Evolutionary conservation across 53 echinoderm and acorn worm genomes (phyloP).

Genomic region (Echinarachnius parma): DNA sequence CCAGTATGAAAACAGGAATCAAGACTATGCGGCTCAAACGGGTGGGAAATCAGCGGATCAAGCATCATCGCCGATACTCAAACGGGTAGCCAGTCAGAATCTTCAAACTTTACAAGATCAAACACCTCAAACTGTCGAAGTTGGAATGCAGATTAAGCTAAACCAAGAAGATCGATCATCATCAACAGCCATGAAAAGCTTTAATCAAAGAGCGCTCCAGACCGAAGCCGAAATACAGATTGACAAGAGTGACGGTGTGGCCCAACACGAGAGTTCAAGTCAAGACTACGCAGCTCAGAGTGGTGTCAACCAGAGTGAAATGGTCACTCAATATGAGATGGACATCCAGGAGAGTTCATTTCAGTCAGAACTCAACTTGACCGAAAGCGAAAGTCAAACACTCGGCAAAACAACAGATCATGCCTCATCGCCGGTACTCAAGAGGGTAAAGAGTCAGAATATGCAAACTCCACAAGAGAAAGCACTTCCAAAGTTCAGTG

Average conservation of each 20-base stretch:
- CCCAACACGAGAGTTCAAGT: slow-evolving; percentile 13
- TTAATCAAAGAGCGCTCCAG: too few species aligned
- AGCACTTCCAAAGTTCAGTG: neutral
- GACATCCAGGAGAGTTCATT: neutral
- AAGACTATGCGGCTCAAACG: slow-evolving; percentile 6
- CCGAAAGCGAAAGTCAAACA: slow-evolving; percentile 47
- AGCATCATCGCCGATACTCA: slow-evolving; percentile 17
- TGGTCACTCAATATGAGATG: slow-evolving; percentile 6
- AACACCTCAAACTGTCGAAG: neutral
- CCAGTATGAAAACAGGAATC: slow-evolving; percentile 3
- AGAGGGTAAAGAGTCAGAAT: neutral
- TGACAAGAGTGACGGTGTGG: too few species aligned
- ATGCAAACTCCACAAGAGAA: slow-evolving; percentile 2
- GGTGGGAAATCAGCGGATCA: neutral
- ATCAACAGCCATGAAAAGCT: neutral
- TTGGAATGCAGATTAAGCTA: too few species aligned
- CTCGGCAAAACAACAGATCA: slow-evolving; percentile 18
- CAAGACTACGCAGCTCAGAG: slow-evolving; percentile 8
- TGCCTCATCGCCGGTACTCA: neutral
- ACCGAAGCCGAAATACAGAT: too few species aligned
- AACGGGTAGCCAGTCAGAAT: neutral
- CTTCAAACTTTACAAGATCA: neutral
- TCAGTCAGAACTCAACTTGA: slow-evolving; percentile 32
- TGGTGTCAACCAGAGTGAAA: slow-evolving; percentile 10
- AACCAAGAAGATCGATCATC: neutral